These are phyloP conservation scores for Globicephala melas DNA, from an alignment of 2,113 vertebrate species.

Conservation along the genomic window DNA sequence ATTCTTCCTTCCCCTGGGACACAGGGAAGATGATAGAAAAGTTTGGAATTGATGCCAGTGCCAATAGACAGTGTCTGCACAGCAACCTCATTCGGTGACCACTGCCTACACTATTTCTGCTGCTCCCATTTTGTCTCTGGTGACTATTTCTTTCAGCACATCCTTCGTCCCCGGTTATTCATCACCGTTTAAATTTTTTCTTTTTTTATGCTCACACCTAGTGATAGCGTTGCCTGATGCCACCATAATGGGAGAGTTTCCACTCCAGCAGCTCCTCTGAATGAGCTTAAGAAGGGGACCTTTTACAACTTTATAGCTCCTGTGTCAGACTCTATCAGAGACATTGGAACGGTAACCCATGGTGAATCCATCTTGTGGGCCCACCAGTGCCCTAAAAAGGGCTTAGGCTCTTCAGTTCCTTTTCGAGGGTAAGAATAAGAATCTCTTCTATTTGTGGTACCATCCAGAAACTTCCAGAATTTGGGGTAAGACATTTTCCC, in stretches of 20 bases:
- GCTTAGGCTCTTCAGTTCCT: neutral
- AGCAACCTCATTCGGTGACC: neutral
- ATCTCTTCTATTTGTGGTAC: neutral
- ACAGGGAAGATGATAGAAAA: neutral
- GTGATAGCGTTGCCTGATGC: neutral
- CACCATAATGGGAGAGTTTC: neutral
- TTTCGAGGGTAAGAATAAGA: neutral
- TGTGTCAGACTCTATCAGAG: neutral
- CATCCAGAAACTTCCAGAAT: conserved; percentile 23
- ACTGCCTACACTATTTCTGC: neutral
- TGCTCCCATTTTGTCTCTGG: neutral
- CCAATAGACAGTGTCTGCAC: neutral
- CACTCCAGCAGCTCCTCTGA: neutral
- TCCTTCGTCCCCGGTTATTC: neutral
- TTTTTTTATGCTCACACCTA: neutral
- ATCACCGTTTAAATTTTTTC: neutral
- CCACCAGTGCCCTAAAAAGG: neutral
- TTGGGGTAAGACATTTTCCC: neutral
- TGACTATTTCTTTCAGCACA: neutral
- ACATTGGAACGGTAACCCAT: too few relatives aligned
- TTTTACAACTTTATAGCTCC: neutral
- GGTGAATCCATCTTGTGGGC: neutral
- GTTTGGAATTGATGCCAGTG: neutral
- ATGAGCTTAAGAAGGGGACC: neutral
- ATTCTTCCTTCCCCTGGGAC: neutral